Conservation (phyloP, 2,113 vertebrate species). For the Eleginops maclovinus region DNA sequence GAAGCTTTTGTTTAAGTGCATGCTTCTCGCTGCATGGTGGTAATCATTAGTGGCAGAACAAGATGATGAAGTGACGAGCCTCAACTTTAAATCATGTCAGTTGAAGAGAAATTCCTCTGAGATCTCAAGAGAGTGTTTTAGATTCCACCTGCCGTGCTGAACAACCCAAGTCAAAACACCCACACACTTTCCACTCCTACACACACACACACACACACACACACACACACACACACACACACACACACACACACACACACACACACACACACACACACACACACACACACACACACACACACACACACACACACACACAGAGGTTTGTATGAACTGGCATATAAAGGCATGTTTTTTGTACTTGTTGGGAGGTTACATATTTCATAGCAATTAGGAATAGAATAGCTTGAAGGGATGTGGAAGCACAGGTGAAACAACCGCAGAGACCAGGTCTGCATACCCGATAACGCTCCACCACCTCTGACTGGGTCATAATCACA, state of each 20-base stretch:
- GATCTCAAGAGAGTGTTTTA: conserved; percentile 11
- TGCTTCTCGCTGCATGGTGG: neutral
- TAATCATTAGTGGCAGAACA: conserved; percentile 30
- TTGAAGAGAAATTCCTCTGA: conserved; percentile 34
- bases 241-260: neutral
- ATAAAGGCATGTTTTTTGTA: neutral
- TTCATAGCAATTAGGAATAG: neutral
- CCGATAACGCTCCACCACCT: neutral
- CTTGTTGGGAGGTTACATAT: neutral
- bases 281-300: neutral
- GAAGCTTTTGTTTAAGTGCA: conserved; percentile 10
- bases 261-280: neutral
- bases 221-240: neutral
- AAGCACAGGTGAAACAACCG: neutral
- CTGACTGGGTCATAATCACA: neutral
- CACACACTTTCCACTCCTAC: neutral
- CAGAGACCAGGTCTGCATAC: neutral
- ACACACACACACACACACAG: neutral
- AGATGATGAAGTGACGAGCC: conserved; percentile 19
- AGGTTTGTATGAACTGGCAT: neutral
- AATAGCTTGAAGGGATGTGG: neutral
- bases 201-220: neutral
- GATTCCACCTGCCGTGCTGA: neutral
- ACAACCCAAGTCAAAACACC: neutral
- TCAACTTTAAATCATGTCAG: conserved; percentile 31